Evolutionary conservation across 2,113 vertebrate genomes (phyloP).

Genomic region (Vombatus ursinus): DNA sequence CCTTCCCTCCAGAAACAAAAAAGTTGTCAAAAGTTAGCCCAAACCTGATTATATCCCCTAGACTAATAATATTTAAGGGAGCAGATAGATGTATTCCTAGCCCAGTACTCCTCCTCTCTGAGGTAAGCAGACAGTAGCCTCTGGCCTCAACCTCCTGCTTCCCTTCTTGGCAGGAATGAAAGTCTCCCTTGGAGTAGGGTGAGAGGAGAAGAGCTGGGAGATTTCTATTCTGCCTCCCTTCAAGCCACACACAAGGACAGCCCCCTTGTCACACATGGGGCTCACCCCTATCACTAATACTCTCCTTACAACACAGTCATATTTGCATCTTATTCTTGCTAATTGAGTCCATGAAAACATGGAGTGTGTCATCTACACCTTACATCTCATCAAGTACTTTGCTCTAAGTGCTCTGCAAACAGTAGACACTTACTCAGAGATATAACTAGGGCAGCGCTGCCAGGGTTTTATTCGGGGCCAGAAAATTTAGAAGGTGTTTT

Average conservation of each 20-base stretch:
- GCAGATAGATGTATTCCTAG: not conserved
- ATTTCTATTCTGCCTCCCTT: not conserved
- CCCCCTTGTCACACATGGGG: not conserved
- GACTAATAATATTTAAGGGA: not conserved
- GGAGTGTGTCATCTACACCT: not conserved
- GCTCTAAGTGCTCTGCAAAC: not conserved
- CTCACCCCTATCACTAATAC: not conserved
- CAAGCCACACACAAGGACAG: not conserved
- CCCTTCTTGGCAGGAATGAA: not conserved
- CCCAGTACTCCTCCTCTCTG: not conserved
- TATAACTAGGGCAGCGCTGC: not conserved
- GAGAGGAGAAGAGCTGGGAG: not conserved
- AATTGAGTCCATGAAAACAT: not conserved
- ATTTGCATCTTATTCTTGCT: not conserved
- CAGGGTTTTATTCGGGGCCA: not conserved
- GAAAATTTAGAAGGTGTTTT: not conserved
- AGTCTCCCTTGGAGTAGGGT: not conserved
- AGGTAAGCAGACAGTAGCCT: not conserved
- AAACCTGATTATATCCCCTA: not conserved
- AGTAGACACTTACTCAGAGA: not conserved
- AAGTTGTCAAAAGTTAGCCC: not conserved
- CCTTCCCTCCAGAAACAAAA: not conserved
- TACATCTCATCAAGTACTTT: not conserved
- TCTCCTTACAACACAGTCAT: not conserved
- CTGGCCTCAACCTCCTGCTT: not conserved